Base-by-base conservation (phyloP, 2,888 invertebrate genomes). In the Hydrotaea diabolus region DNA sequence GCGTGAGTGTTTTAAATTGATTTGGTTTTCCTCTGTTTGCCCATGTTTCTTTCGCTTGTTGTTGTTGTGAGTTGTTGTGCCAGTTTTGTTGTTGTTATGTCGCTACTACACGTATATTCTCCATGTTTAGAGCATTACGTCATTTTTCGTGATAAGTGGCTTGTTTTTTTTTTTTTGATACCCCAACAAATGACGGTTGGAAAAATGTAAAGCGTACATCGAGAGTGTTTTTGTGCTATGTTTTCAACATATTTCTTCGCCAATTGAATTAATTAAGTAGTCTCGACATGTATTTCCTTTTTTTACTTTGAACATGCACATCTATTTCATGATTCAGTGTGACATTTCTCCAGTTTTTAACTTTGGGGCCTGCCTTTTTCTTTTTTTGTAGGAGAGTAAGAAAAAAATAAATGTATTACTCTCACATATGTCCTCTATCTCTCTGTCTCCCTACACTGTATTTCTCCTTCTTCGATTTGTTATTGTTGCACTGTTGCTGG, bases 71-170 rank as follows among this genome's bases (percentile, higher is more conserved):
- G 66, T 31, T 73, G 15, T 55, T 79, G 19, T 55, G 15, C 15
- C 19, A 23, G 17, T 49, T n/a, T n/a, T 39, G 39, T 77, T 15
- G 23, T 57, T 31, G 11, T 43, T 31, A 39, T 55, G 74, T 69
- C 55, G 15, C 55, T 57, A n/a, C n/a, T n/a, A n/a, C n/a, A n/a
- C n/a, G n/a, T n/a, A 59, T 59, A 69, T 83, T 77, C 76, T 77
- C 73, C 78, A 77, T 82, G 78, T 69, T 69, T 78, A 26, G 69
- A 81, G 55, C 64, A 82, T 85, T 85, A 80, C 85, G 85, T 85
- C 85, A 85, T 85, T 46, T 82, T 62, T 77, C 9, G 31, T 69
- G 53, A 74, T 73, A 31, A 57, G 57, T 69, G 17, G 72, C 46
- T 8, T 26, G 43, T 15, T 57, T 39, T 9, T 23, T 15, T 53